Percentiles rank a stretch among this genome's conserved stretches.
These are phyloP conservation scores for Acanthochromis polyacanthus DNA, from an alignment of 2,113 vertebrate species.

Conservation along the genomic window DNA sequence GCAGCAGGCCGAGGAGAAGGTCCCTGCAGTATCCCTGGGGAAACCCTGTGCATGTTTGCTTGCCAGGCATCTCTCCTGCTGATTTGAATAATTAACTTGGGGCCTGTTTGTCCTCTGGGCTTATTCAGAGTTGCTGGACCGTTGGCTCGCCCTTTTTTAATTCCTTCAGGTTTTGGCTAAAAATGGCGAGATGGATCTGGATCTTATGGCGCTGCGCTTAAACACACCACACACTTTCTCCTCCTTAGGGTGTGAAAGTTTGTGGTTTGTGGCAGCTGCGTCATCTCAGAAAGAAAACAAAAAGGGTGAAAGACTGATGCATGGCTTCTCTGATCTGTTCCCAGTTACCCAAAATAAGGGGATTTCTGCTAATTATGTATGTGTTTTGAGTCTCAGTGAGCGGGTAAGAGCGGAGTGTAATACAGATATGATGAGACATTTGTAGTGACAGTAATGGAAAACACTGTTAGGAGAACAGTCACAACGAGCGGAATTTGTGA, in stretches of 20 bases:
- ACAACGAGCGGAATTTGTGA: slow-evolving; percentile 4
- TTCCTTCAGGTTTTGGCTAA: slow-evolving; percentile 39
- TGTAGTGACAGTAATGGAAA: slow-evolving; percentile 28
- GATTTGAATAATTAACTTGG: slow-evolving; percentile 75
- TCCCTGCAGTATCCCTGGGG: slow-evolving; percentile 53
- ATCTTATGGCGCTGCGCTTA: slow-evolving; percentile 23
- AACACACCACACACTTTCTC: slow-evolving; percentile 65
- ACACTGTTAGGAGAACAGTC: slow-evolving; percentile 13
- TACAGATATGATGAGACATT: slow-evolving; percentile 40
- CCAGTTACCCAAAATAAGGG: slow-evolving; percentile 59
- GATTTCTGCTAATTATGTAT: slow-evolving; percentile 45
- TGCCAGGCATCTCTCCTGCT: slow-evolving; percentile 64
- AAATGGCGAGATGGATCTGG: slow-evolving; percentile 3
- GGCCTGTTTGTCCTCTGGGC: slow-evolving; percentile 69
- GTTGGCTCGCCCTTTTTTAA: slow-evolving; percentile 50
- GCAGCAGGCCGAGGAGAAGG: slow-evolving; percentile 35
- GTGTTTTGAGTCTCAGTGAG: slow-evolving; percentile 1
- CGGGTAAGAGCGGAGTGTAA: slow-evolving; percentile 3
- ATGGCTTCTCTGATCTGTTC: slow-evolving; percentile 43
- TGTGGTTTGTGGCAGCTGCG: slow-evolving; percentile 62
- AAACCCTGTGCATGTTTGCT: slow-evolving; percentile 65
- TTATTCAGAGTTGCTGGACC: slow-evolving; percentile 71
- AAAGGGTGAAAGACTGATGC: slow-evolving; percentile 36
- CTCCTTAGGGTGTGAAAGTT: slow-evolving; percentile 62
- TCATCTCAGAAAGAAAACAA: slow-evolving; percentile 68